phyloP scores from a whole-genome alignment of 2,113 vertebrate species.

The Verasper variegatus region DNA sequence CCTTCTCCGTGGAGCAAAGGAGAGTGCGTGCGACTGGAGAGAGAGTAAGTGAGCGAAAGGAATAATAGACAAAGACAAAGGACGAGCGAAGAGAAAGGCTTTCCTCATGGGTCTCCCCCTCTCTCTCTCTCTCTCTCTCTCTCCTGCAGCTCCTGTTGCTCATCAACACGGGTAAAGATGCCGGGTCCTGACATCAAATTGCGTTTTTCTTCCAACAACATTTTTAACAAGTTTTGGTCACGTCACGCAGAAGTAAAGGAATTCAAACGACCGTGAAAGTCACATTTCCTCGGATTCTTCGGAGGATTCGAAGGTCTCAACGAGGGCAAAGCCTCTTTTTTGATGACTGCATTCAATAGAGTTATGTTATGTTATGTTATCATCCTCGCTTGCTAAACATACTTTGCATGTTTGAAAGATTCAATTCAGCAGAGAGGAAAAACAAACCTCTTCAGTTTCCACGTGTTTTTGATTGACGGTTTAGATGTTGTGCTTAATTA shows the following conservation, averaged over 20 bases:
- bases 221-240: conserved; percentile 33
- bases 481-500: background rate
- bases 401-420: background rate
- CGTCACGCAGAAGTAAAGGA: conserved; percentile 31
- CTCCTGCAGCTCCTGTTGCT: conserved; percentile 34
- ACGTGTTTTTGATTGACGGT: background rate
- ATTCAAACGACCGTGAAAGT: conserved; percentile 40
- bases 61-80: conserved; percentile 36
- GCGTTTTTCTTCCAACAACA: conserved; percentile 16
- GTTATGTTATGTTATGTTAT: conserved; percentile 23
- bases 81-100: conserved; percentile 20
- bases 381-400: background rate
- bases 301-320: conserved; percentile 23
- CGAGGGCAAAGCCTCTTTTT: background rate
- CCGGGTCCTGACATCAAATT: conserved; percentile 32
- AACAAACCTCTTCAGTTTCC: background rate
- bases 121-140: conserved; percentile 3
- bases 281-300: conserved; percentile 17
- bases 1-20: conserved; percentile 36
- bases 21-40: conserved; percentile 17
- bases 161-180: conserved; percentile 38
- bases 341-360: too few species aligned
- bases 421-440: too few species aligned
- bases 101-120: conserved; percentile 30
- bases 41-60: conserved; percentile 22